Conservation (phyloP, 2,113 vertebrate genomes). For the Pelusios castaneus region DNA sequence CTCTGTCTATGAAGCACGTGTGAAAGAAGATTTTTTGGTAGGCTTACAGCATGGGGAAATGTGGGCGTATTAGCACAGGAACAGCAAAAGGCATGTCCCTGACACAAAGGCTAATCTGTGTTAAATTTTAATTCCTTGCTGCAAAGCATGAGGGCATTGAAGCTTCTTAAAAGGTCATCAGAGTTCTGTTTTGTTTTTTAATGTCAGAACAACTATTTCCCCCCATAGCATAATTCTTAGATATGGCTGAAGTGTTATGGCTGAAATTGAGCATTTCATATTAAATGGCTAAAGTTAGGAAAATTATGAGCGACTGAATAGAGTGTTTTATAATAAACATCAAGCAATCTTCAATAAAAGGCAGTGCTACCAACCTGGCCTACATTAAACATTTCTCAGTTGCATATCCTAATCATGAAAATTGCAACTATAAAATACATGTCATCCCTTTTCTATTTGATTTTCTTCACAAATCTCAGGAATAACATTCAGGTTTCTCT, state of each 20-base stretch:
- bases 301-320: background rate
- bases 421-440: background rate
- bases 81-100: background rate
- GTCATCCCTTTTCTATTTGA: background rate
- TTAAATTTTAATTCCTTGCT: background rate
- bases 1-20: no score
- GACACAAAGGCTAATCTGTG: background rate
- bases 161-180: no score
- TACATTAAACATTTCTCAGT: background rate
- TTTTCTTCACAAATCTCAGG: background rate
- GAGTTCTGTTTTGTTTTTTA: no score
- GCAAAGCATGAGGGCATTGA: background rate
- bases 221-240: no score
- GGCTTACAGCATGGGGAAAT: no score
- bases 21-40: no score
- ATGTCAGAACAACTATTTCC: no score
- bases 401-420: background rate
- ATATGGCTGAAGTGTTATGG: no score
- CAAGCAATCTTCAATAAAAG: background rate
- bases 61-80: no score
- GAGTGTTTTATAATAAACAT: fast-evolving
- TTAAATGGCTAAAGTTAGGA: background rate
- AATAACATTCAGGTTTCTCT: background rate
- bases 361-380: background rate
- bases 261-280: background rate